A percentile compares a stretch with the other conserved stretches of the same genome.
Evolutionary conservation across 1,140 invertebrate genomes (phyloP).

Genomic region (Nephotettix cincticeps): DNA sequence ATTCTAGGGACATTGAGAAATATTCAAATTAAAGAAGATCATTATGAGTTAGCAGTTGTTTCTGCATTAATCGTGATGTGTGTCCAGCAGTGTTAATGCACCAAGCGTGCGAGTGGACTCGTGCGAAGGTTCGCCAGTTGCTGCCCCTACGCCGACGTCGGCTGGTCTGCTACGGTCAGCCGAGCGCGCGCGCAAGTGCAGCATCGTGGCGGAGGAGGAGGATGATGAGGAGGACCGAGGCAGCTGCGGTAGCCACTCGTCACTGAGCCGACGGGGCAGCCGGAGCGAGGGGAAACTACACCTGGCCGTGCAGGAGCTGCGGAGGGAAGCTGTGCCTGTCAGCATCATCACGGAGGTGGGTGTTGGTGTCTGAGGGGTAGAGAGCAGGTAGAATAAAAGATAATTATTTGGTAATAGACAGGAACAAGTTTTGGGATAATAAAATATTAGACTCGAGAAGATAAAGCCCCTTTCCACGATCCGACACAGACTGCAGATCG

Average conservation of each 20-base stretch:
- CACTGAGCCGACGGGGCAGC: conserved; percentile 42
- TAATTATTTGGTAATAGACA: no score
- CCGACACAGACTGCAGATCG: no score
- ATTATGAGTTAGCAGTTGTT: no score
- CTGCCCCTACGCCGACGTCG: background rate
- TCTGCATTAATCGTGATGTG: no score
- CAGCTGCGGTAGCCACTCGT: conserved; percentile 32
- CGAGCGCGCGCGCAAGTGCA: conserved; percentile 74
- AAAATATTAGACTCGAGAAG: no score
- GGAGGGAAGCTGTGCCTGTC: conserved; percentile 47
- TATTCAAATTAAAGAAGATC: no score
- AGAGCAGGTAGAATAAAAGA: no score
- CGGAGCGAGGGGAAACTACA: conserved; percentile 44
- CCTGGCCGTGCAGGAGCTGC: conserved; percentile 38
- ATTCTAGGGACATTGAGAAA: no score
- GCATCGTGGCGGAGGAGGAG: conserved; percentile 84
- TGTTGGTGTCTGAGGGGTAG: no score
- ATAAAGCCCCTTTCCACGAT: no score
- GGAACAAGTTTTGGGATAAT: no score
- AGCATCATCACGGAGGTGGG: conserved; percentile 44
- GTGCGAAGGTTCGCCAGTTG: conserved; percentile 6
- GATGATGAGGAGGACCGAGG: conserved; percentile 66
- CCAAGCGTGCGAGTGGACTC: conserved; percentile 10
- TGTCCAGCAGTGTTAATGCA: no score
- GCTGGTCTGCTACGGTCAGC: background rate